These are phyloP conservation scores for Psettodes erumei DNA, from an alignment of 2,113 vertebrate genomes.

Conservation along the genomic window DNA sequence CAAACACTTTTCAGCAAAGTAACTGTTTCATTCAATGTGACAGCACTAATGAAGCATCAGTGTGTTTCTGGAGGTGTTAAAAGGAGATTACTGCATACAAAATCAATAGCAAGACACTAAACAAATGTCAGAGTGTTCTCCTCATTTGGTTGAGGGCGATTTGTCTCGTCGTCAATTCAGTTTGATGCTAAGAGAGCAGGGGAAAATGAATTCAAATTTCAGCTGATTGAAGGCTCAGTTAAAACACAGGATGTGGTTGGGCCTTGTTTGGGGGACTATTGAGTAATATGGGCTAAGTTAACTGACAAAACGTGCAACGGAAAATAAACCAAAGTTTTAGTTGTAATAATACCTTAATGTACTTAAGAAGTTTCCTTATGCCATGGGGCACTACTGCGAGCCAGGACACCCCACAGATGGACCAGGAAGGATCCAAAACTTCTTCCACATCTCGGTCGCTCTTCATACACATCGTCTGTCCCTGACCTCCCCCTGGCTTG, in stretches of 20 bases:
- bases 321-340: not conserved
- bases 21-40: constrained; percentile 75
- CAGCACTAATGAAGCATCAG: constrained; percentile 76
- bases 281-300: not conserved
- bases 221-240: constrained; percentile 26
- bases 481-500: constrained; percentile 58
- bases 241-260: constrained; percentile 2
- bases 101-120: constrained; percentile 70
- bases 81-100: constrained; percentile 67
- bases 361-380: constrained; percentile 82
- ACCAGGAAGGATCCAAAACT: constrained; percentile 84
- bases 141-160: constrained; percentile 57
- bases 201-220: constrained; percentile 38
- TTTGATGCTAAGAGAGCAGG: constrained; percentile 40
- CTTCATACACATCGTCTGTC: constrained; percentile 56
- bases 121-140: constrained; percentile 70
- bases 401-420: constrained; percentile 77
- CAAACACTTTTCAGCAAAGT: constrained; percentile 74
- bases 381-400: constrained; percentile 81
- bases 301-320: not conserved
- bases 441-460: constrained; percentile 71
- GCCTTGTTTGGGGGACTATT: not conserved
- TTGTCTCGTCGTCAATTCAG: constrained; percentile 60
- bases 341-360: constrained; percentile 81
- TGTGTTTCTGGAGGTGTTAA: constrained; percentile 72